Percentiles rank a stretch among this genome's conserved stretches.
phyloP scores from a whole-genome alignment of 35 echinoderm and acorn worm species.

The Hemicentrotus pulcherrimus region DNA sequence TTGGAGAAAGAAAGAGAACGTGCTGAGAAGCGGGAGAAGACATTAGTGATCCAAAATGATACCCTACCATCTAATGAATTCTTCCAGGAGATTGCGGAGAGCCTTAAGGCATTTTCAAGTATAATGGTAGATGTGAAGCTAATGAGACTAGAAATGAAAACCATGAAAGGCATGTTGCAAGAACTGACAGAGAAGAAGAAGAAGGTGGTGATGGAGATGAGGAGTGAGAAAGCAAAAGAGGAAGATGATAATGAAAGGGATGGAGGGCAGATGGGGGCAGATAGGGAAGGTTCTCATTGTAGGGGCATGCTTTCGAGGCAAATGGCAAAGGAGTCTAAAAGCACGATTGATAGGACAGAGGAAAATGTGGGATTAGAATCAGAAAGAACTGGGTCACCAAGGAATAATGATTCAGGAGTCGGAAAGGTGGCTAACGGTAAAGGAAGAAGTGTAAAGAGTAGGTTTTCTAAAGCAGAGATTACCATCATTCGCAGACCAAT shows the following conservation, averaged over 20 bases:
- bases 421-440: no score
- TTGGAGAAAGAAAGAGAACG: neutral
- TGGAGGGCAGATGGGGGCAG: neutral
- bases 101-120: neutral
- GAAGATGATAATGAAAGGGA: neutral
- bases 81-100: neutral
- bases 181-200: neutral
- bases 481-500: no score
- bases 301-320: neutral
- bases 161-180: neutral
- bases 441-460: no score
- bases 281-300: neutral
- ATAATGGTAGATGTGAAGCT: neutral
- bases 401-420: no score
- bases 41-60: neutral
- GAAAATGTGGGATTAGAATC: no score
- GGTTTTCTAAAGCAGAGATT: no score
- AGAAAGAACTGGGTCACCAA: no score
- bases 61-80: neutral
- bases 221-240: neutral
- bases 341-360: no score
- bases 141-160: neutral
- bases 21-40: neutral
- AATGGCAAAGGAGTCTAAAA: no score
- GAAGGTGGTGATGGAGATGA: neutral